These are phyloP conservation scores for Melanocharis versteri DNA, from an alignment of 2,113 vertebrate species.

Conservation along the genomic window DNA sequence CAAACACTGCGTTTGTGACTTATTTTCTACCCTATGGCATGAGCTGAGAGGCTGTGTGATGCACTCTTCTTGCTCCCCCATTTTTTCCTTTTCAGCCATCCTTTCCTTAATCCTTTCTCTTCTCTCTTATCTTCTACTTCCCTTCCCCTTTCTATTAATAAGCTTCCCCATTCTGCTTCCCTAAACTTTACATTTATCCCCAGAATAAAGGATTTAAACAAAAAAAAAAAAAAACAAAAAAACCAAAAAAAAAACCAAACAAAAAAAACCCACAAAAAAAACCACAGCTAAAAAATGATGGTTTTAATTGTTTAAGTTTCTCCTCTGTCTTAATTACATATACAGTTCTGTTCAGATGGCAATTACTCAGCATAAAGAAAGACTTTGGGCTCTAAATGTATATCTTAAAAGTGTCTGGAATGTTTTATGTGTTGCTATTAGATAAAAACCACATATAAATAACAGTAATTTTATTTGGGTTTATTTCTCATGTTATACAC, in stretches of 20 bases:
- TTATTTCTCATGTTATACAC: background rate
- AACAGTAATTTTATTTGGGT: slow-evolving; percentile 1
- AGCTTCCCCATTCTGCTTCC: background rate
- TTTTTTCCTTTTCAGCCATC: background rate
- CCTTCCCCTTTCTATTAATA: background rate
- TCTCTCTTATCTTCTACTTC: background rate
- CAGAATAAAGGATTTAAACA: background rate
- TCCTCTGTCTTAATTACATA: background rate
- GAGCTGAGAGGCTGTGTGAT: background rate
- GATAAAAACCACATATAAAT: background rate
- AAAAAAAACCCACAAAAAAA: background rate
- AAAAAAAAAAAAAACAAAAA: too few species aligned
- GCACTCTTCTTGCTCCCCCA: background rate
- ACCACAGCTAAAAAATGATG: background rate
- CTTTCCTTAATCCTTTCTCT: background rate
- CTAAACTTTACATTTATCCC: background rate
- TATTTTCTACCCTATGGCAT: background rate
- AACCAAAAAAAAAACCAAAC: background rate
- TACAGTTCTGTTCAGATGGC: background rate
- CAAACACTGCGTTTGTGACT: background rate
- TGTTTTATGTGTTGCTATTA: slow-evolving; percentile 7
- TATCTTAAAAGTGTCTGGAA: background rate
- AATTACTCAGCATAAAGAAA: background rate
- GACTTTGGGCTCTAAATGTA: background rate
- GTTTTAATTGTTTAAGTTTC: slow-evolving; percentile 15